Conservation (phyloP, 2,888 invertebrate genomes). For the Lamproptera curius region DNA sequence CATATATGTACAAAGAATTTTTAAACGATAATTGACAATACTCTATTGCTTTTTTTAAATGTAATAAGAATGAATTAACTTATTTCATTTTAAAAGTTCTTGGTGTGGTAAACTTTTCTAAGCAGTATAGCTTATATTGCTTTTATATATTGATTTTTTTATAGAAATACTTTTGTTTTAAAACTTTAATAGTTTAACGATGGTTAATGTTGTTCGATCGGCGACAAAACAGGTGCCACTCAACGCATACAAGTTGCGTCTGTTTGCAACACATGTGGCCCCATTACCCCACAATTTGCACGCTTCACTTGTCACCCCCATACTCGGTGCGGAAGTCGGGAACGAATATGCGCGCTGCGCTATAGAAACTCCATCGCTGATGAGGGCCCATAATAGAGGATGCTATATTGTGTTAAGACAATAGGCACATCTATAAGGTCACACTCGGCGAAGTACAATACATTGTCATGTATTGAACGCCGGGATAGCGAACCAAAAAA, state of each 20-base stretch:
- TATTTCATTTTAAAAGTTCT: too few relatives aligned
- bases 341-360: constrained; percentile 12
- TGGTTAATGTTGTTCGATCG: too few relatives aligned
- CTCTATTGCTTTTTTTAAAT: too few relatives aligned
- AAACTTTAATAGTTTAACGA: too few relatives aligned
- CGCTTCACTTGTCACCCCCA: constrained; percentile 38
- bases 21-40: too few relatives aligned
- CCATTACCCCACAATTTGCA: constrained; percentile 31
- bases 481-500: background rate
- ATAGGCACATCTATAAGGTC: constrained; percentile 1
- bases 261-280: constrained; percentile 14
- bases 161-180: too few relatives aligned
- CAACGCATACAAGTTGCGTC: constrained; percentile 4
- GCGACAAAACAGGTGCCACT: constrained; percentile 9
- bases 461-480: background rate
- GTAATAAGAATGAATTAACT: too few relatives aligned
- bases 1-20: too few relatives aligned
- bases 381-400: constrained; percentile 8
- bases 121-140: too few relatives aligned
- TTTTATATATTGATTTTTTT: too few relatives aligned
- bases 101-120: too few relatives aligned
- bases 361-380: constrained; percentile 6
- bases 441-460: background rate
- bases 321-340: constrained; percentile 16
- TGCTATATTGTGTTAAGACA: constrained; percentile 5